Evolutionary conservation across 2,888 invertebrate species (phyloP).

Genomic region (Sphaeridia pumilis): DNA sequence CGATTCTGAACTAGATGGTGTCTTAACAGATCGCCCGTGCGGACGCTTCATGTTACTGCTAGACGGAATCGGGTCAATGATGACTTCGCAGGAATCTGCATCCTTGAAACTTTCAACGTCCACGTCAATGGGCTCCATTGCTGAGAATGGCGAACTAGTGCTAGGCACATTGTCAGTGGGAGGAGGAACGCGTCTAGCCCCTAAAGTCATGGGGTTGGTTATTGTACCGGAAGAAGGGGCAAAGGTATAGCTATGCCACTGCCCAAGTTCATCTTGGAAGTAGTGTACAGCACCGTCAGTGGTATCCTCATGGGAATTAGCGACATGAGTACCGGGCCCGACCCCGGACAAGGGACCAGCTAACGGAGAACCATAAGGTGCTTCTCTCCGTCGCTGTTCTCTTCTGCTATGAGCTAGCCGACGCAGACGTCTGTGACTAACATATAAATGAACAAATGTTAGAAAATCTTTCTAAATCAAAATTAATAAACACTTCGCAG

Average conservation of each 20-base stretch:
- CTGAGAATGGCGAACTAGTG: background rate
- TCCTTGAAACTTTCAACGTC: background rate
- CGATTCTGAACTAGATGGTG: conserved; percentile 36
- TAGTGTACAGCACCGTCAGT: conserved; percentile 72
- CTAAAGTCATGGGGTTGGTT: conserved; percentile 15
- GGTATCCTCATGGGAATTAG: conserved; percentile 69
- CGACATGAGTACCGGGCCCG: conserved; percentile 51
- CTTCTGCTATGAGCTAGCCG: conserved; percentile 33
- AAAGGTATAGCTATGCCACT: conserved; percentile 78
- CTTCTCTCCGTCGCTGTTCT: conserved; percentile 32
- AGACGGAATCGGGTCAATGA: background rate
- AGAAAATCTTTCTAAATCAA: background rate
- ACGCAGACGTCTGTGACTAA: conserved; percentile 33
- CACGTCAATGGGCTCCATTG: background rate
- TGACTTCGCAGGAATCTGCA: background rate
- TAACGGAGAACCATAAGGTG: conserved; percentile 31
- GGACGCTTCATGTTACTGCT: conserved; percentile 3
- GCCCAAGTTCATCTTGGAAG: conserved; percentile 72
- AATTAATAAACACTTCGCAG: background rate
- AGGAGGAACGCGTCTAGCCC: background rate
- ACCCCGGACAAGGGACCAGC: conserved; percentile 30
- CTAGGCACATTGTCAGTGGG: background rate
- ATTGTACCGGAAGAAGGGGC: conserved; percentile 37
- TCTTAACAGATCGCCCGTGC: conserved; percentile 18
- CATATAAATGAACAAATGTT: background rate